A percentile compares a stretch with the other conserved stretches of the same genome.
Evolutionary conservation across 2,888 invertebrate genomes (phyloP).

Genomic region (Drosophila mimetica): DNA sequence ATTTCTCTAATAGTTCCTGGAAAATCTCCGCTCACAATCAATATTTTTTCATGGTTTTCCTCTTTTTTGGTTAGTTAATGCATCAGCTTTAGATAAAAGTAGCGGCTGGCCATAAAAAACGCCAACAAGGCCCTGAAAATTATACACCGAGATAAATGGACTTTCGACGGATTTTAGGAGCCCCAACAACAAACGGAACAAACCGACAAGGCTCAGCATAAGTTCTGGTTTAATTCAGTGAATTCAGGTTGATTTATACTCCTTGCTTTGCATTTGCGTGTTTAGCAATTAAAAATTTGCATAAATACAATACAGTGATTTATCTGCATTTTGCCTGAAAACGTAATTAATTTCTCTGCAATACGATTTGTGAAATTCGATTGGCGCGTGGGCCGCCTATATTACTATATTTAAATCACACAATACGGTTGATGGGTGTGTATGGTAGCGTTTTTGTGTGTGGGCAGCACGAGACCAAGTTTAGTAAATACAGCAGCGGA

Average conservation of each 20-base stretch:
- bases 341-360: conserved; percentile 33
- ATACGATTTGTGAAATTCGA: conserved; percentile 31
- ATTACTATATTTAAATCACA: conserved; percentile 27
- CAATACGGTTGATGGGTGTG: conserved; percentile 4
- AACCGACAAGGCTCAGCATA: conserved; percentile 11
- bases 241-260: conserved; percentile 26
- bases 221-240: conserved; percentile 6
- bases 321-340: conserved; percentile 15
- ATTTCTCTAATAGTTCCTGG: background rate
- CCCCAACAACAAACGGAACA: conserved; percentile 24
- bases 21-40: conserved; percentile 9
- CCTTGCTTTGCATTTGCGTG: conserved; percentile 31
- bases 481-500: conserved; percentile 17
- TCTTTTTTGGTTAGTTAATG: conserved; percentile 26
- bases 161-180: conserved; percentile 21
- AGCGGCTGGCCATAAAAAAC: conserved; percentile 24
- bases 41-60: conserved; percentile 8
- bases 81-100: conserved; percentile 32
- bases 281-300: conserved; percentile 39
- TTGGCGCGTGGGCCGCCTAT: conserved; percentile 37
- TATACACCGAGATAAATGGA: conserved; percentile 21
- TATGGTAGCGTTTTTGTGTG: background rate
- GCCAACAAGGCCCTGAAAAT: conserved; percentile 25
- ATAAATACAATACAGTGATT: conserved; percentile 42
- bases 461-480: conserved; percentile 19